Percentiles rank a stretch among this genome's conserved stretches.
Conservation (phyloP, 2,113 vertebrate species). For the Vicugna pacos region DNA sequence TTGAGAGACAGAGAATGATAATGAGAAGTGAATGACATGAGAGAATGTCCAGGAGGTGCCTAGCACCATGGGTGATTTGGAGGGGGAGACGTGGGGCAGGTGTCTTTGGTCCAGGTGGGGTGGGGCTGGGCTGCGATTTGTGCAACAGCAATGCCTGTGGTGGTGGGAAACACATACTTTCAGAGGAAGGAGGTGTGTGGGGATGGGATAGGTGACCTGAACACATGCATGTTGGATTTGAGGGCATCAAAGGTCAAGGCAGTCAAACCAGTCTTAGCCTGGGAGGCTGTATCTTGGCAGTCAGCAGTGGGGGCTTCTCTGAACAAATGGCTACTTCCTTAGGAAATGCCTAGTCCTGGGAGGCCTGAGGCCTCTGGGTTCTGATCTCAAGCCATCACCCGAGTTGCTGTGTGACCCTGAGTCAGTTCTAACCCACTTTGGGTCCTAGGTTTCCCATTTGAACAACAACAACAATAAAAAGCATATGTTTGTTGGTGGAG, state of each 20-base stretch:
- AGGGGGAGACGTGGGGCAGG: not conserved
- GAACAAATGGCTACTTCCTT: not conserved
- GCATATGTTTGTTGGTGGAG: not conserved
- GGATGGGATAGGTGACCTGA: not conserved
- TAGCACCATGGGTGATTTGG: not conserved
- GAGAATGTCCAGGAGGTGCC: not conserved
- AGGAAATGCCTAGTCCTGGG: not conserved
- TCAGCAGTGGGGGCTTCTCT: constrained; percentile 15
- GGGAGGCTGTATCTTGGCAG: not conserved
- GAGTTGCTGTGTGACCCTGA: constrained; percentile 1
- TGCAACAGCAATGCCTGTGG: not conserved
- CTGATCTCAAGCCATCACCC: not conserved
- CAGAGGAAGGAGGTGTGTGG: not conserved
- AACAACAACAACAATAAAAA: not conserved
- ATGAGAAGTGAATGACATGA: constrained; percentile 6
- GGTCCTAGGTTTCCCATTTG: not conserved
- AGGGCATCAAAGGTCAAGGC: not conserved
- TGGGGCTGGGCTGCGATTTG: not conserved
- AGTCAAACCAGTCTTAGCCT: not conserved
- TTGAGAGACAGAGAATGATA: not conserved
- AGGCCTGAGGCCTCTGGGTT: not conserved
- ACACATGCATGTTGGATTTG: not conserved
- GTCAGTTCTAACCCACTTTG: constrained; percentile 32
- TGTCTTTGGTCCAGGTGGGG: not conserved
- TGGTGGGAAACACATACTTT: not conserved